Evolutionary conservation across 1,140 invertebrate genomes (phyloP).

Genomic region (Lepidurus couesii): DNA sequence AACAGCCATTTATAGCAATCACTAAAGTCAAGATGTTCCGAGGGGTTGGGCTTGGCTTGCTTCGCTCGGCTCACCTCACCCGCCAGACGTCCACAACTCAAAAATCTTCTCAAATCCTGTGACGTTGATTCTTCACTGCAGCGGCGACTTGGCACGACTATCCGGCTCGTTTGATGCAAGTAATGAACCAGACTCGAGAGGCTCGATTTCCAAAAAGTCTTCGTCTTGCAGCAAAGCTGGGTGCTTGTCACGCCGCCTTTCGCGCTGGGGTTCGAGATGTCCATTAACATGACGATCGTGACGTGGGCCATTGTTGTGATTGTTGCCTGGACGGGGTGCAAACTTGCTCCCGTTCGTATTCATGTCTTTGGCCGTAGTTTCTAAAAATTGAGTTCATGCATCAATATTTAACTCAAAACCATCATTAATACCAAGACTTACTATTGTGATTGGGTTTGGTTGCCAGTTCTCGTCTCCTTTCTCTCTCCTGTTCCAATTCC

Average conservation of each 20-base stretch:
- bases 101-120: background rate
- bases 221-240: background rate
- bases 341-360: background rate
- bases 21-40: no score
- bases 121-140: background rate
- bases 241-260: background rate
- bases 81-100: background rate
- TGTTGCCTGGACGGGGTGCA: background rate
- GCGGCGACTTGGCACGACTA: background rate
- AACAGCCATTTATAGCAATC: no score
- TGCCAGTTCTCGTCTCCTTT: slow-evolving; percentile 28
- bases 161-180: background rate
- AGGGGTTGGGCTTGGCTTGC: background rate
- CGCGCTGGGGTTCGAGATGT: background rate
- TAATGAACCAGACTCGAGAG: background rate
- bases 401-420: background rate
- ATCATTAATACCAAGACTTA: background rate
- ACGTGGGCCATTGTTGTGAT: background rate
- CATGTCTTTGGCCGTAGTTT: background rate
- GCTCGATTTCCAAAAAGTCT: background rate
- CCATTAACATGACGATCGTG: background rate
- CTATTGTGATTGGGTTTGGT: slow-evolving; percentile 16
- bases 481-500: slow-evolving; percentile 32
- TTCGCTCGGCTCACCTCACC: background rate
- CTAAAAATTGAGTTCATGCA: background rate